Conservation (phyloP, 2,113 vertebrate species). For the Smithornis capensis region DNA sequence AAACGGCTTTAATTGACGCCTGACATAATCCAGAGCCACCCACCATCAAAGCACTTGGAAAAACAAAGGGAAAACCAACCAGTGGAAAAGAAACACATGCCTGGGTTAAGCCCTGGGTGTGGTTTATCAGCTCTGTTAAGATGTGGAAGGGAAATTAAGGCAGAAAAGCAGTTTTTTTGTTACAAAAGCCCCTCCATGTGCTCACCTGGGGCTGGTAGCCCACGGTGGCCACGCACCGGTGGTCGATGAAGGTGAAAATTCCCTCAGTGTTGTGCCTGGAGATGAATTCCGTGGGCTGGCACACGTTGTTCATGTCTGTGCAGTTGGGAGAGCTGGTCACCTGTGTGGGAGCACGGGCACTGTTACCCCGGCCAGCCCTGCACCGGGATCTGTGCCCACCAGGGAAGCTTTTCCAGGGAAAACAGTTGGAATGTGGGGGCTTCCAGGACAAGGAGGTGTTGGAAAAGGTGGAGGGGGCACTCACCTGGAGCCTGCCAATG, state of each 20-base stretch:
- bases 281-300: conserved; percentile 93
- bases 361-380: not conserved
- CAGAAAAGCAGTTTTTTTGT: rapidly evolving
- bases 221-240: conserved; percentile 88
- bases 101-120: not conserved
- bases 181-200: rapidly evolving
- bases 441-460: rapidly evolving
- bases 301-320: conserved; percentile 82
- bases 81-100: not conserved
- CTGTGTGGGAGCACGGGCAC: conserved; percentile 47
- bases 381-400: rapidly evolving
- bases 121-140: not conserved
- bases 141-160: rapidly evolving
- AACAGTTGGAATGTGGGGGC: rapidly evolving
- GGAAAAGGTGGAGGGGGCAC: not conserved
- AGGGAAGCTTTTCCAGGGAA: rapidly evolving
- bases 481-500: conserved; percentile 93
- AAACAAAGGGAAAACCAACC: not conserved
- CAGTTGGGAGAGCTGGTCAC: conserved; percentile 92
- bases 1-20: not conserved
- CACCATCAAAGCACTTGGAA: not conserved
- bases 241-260: conserved; percentile 93
- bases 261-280: conserved; percentile 92
- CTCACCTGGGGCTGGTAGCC: conserved; percentile 94
- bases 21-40: conserved; percentile 13